phyloP scores from a whole-genome alignment of 1,140 invertebrate species.

The Caenorhabditis elegans region DNA sequence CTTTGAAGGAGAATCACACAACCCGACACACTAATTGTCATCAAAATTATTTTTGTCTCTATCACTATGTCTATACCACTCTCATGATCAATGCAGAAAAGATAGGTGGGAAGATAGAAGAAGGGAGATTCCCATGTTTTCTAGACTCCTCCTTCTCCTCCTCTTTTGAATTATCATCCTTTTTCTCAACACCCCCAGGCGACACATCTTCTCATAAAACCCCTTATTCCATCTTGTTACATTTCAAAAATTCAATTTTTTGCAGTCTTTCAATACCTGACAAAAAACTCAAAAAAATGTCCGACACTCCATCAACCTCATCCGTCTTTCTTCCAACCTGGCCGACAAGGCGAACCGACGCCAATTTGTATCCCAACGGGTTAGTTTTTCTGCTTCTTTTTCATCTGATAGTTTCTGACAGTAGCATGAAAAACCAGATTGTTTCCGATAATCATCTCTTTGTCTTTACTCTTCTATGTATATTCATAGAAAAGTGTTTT shows the following conservation, averaged over 20 bases:
- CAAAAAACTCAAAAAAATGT: neutral
- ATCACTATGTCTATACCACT: neutral
- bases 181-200: neutral
- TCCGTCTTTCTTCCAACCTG: neutral
- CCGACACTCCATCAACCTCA: neutral
- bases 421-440: neutral
- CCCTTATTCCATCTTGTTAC: constrained; percentile 90
- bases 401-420: neutral
- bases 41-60: neutral
- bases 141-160: neutral
- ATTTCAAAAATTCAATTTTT: neutral
- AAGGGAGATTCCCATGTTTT: neutral
- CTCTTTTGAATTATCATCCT: neutral
- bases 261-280: neutral
- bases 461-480: neutral
- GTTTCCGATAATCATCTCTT: constrained; percentile 10
- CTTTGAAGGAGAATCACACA: neutral
- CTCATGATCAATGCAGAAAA: neutral
- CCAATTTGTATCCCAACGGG: constrained; percentile 13
- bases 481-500: no score
- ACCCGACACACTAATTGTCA: constrained; percentile 16
- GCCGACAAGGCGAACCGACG: neutral
- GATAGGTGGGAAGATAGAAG: neutral
- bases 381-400: neutral
- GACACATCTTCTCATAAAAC: neutral